Conservation (phyloP, 37 sponge, comb jelly and placozoan genomes). For the Eunapius fragilis region DNA sequence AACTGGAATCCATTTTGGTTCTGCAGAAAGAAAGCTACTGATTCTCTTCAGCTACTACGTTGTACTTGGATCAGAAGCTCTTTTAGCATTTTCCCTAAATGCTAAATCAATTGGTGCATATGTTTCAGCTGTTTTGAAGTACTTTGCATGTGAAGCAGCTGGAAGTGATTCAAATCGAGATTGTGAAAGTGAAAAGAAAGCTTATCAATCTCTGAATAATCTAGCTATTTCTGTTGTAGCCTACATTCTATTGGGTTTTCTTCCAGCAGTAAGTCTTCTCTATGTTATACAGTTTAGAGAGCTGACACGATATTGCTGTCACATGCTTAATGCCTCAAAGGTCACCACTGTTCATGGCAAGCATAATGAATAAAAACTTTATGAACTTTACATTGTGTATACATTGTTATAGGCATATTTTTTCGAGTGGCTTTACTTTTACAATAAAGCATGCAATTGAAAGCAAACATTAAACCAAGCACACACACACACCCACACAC, state of each 20-base stretch:
- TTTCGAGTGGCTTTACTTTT: no score
- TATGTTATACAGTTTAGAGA: not conserved
- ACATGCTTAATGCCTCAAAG: not conserved
- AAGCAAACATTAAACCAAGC: no score
- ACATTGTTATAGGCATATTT: no score
- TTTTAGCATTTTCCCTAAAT: not conserved
- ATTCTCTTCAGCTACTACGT: conserved; percentile 9
- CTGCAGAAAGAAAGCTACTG: conserved; percentile 21
- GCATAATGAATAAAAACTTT: no score
- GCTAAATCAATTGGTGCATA: not conserved
- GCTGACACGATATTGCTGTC: not conserved
- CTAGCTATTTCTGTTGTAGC: no score
- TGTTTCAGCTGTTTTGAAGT: not conserved
- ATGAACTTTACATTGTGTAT: no score
- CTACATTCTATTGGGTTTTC: no score
- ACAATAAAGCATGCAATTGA: no score
- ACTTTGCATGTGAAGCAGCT: not conserved
- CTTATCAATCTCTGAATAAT: no score
- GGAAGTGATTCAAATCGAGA: not conserved
- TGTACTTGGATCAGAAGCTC: not conserved
- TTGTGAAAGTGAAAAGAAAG: no score
- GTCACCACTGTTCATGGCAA: no score
- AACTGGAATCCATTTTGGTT: not conserved
- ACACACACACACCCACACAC: no score
- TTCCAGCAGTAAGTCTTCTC: not conserved